phyloP scores from a whole-genome alignment of 2,888 invertebrate genomes.

The Agriopis marginaria region DNA sequence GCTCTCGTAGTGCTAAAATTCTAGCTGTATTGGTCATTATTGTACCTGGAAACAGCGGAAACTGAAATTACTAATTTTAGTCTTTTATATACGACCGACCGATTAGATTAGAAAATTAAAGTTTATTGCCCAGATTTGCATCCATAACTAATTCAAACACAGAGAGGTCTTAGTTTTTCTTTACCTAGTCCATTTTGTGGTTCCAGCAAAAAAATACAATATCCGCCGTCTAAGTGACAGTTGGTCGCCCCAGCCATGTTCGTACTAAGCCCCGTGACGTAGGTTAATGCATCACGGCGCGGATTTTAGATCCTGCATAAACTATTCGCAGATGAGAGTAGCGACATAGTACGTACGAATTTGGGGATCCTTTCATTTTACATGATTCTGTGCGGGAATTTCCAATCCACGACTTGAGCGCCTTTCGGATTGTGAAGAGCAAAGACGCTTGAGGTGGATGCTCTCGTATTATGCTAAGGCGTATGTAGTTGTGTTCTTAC shows the following conservation, averaged over 20 bases:
- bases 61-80: too few species aligned
- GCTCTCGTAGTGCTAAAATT: too few species aligned
- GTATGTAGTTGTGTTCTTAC: neutral
- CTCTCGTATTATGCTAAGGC: neutral
- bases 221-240: neutral
- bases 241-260: constrained; percentile 53
- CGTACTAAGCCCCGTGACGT: constrained; percentile 70
- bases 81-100: too few species aligned
- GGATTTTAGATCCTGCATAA: constrained; percentile 75
- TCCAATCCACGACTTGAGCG: constrained; percentile 5
- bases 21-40: too few species aligned
- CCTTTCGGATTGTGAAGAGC: constrained; percentile 21
- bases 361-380: constrained; percentile 37
- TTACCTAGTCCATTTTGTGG: too few species aligned
- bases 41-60: too few species aligned
- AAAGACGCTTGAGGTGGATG: constrained; percentile 9
- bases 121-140: too few species aligned
- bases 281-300: constrained; percentile 74
- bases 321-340: constrained; percentile 70
- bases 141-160: too few species aligned
- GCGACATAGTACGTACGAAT: constrained; percentile 37
- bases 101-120: too few species aligned
- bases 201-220: neutral
- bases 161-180: too few species aligned
- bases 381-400: constrained; percentile 27